Conservation (phyloP, 2,888 invertebrate species). For the Pterobdella sp. region DNA sequence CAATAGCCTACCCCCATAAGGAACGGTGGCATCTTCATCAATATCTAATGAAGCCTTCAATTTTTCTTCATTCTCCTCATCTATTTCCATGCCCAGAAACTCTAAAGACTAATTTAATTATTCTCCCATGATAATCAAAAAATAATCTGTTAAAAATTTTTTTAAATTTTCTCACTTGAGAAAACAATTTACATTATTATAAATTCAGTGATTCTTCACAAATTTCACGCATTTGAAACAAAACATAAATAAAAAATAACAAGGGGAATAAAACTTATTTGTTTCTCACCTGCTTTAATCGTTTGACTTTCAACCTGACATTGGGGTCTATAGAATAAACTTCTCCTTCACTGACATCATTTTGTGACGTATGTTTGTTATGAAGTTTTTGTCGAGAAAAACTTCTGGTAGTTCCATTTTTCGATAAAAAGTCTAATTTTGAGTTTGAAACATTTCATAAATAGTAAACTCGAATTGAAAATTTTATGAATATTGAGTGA, state of each 20-base stretch:
- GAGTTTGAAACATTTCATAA: too few species aligned
- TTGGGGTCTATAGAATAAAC: constrained; percentile 4
- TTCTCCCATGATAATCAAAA: neutral
- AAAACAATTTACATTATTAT: neutral
- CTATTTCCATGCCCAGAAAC: constrained; percentile 20
- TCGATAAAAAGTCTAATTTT: too few species aligned
- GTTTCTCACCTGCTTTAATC: constrained; percentile 6
- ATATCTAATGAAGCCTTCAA: constrained; percentile 7
- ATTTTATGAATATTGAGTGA: too few species aligned
- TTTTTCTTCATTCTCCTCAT: constrained; percentile 2
- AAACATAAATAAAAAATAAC: neutral
- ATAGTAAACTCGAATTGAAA: too few species aligned
- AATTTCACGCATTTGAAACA: too few species aligned
- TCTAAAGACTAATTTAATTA: constrained; percentile 7
- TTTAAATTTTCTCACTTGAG: neutral
- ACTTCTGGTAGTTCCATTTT: too few species aligned
- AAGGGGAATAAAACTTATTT: neutral
- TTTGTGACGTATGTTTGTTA: too few species aligned
- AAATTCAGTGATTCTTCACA: too few species aligned
- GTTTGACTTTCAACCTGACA: constrained; percentile 11
- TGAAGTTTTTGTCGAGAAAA: too few species aligned
- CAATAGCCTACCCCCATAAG: constrained; percentile 11
- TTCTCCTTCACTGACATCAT: too few species aligned
- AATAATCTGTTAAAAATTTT: neutral
- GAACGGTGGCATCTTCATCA: constrained; percentile 3